Evolutionary conservation across 2,888 invertebrate species (phyloP), one percentile per base, ranked within the genome.

Genomic region (Bugula neritina): DNA sequence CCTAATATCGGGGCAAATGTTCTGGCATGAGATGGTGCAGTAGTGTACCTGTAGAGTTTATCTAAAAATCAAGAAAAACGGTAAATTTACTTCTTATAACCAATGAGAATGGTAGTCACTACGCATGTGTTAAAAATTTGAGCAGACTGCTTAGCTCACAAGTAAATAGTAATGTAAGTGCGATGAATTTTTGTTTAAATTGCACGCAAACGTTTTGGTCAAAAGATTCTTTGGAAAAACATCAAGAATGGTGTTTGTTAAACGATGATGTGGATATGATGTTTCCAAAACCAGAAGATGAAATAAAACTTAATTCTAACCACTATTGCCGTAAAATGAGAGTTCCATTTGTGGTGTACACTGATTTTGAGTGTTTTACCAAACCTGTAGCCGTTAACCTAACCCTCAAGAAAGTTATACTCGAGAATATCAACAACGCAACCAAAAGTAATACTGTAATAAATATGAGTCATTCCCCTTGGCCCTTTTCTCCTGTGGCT

Each of bases 291-390:
- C 52, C 52, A 52, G 17, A 52, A 17, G 17, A 13, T 10, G 52
- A 13, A 17, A 13, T 52, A 17, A 10, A 52, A 52, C 17, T 13
- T 10, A 10, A 52, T 52, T 52, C 52, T 17, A 10, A 17, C 10
- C 10, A 17, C 52, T 52, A 52, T 17, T 52, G 52, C 17, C 52
- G 35, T 35, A 10, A 69, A 52, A 52, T 74, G 35, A 31, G n/a
- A 29, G 71, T 55, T 3, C 72, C 71, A 1, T 74, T 52, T 69
- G 58, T 72, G 25, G 72, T 75, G 72, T 74, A 75, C 63, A 72
- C 74, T 35, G 72, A 75, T 63, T 72, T 75, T 54, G 73, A 75
- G n/a, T n/a, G n/a, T n/a, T n/a, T n/a, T n/a, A n/a, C n/a, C n/a
- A n/a, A n/a, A n/a, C n/a, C n/a, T n/a, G n/a, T n/a, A n/a, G n/a